Conservation (phyloP, 2,113 vertebrate genomes). For the Ailuropoda melanoleuca region DNA sequence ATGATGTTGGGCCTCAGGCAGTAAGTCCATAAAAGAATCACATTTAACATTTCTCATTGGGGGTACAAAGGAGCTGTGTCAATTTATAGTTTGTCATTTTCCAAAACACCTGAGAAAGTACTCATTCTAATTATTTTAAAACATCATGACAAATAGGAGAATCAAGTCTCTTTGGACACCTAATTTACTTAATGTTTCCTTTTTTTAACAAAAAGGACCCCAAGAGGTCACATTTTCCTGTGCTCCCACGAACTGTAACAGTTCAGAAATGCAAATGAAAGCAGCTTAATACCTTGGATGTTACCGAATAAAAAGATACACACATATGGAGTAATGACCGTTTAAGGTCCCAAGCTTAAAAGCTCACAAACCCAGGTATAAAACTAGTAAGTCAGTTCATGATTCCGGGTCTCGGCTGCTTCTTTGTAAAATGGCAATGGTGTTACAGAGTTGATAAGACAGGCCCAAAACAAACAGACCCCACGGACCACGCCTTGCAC, state of each 20-base stretch:
- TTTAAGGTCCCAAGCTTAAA: background rate
- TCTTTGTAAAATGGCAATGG: background rate
- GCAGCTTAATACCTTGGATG: too few species aligned
- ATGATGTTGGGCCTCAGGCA: background rate
- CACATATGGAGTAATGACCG: background rate
- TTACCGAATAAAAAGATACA: too few species aligned
- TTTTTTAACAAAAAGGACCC: conserved; percentile 11
- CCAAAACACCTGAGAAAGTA: background rate
- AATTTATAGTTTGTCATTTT: background rate
- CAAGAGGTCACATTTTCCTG: too few species aligned
- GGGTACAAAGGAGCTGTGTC: background rate
- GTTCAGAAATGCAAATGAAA: too few species aligned
- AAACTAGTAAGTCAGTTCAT: background rate
- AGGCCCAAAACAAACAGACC: background rate
- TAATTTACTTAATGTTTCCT: background rate
- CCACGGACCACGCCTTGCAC: background rate
- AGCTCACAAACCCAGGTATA: background rate
- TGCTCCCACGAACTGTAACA: too few species aligned
- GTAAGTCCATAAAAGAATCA: conserved; percentile 10
- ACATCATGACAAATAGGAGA: background rate
- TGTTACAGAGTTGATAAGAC: background rate
- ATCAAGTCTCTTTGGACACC: background rate
- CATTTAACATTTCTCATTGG: background rate
- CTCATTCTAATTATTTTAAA: conserved; percentile 1
- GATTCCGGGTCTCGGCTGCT: background rate